Evolutionary conservation across 2,888 invertebrate species (phyloP).

Genomic region (Tipula lateralis): DNA sequence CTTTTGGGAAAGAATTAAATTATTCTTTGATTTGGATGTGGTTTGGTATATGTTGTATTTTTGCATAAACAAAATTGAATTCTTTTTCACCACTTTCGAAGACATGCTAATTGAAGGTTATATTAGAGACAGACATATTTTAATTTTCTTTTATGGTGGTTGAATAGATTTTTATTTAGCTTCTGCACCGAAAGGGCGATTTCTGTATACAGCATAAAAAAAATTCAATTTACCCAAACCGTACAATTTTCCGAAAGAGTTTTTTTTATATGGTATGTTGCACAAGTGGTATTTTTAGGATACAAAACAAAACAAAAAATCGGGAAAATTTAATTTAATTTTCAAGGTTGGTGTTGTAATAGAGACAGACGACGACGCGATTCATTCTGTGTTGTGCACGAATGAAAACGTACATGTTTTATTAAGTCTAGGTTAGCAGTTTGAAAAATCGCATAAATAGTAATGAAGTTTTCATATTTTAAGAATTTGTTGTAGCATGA

Average conservation of each 20-base stretch:
- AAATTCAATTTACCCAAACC: background rate
- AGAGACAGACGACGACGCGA: background rate
- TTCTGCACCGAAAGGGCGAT: background rate
- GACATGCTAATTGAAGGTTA: conserved; percentile 4
- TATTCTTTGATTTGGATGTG: conserved; percentile 16
- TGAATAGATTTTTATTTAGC: background rate
- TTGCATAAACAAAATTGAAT: background rate
- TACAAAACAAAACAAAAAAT: background rate
- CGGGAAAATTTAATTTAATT: background rate
- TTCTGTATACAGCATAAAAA: background rate
- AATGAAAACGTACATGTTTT: background rate
- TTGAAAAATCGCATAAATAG: background rate
- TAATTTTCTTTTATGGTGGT: background rate
- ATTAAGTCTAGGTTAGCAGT: background rate
- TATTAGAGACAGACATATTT: background rate
- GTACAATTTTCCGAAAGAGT: background rate
- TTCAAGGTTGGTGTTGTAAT: background rate
- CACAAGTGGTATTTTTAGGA: background rate
- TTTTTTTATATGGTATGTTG: background rate
- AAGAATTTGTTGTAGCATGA: background rate
- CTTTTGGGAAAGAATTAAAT: conserved; percentile 24
- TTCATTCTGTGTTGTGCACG: background rate
- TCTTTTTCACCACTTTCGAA: background rate
- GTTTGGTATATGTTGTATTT: background rate
- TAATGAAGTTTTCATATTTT: background rate